Percentiles rank a stretch among this genome's conserved stretches.
Conservation (phyloP, 2,797 vertebrate species). For the Scyliorhinus canicula region DNA sequence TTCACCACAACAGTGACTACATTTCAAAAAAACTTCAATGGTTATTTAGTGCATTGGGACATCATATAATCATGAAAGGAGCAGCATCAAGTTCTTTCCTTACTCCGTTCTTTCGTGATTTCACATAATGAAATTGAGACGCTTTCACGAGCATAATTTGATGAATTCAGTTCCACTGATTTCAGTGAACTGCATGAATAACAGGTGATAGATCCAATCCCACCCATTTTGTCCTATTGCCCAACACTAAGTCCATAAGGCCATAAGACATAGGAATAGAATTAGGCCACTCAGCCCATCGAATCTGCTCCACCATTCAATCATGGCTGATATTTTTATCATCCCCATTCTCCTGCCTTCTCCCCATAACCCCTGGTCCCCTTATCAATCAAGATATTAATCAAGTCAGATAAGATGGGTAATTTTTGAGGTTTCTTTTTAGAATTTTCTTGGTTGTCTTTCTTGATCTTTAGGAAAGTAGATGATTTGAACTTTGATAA, state of each 20-base stretch:
- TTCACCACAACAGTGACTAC: background rate
- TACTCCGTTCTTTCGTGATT: background rate
- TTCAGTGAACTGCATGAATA: background rate
- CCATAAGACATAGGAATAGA: too few species aligned
- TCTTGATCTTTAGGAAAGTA: background rate
- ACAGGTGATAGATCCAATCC: background rate
- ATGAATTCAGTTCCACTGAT: background rate
- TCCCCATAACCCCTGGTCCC: too few species aligned
- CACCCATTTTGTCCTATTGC: background rate
- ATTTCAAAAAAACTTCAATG: background rate
- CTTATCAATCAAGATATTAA: too few species aligned
- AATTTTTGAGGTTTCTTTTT: background rate
- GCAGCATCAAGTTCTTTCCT: background rate
- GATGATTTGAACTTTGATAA: background rate
- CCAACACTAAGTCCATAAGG: too few species aligned
- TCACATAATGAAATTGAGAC: background rate
- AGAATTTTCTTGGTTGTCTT: background rate
- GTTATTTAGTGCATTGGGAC: background rate
- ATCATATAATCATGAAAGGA: background rate
- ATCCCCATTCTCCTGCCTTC: too few species aligned
- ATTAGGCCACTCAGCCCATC: too few species aligned
- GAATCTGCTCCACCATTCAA: too few species aligned
- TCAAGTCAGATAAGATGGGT: background rate
- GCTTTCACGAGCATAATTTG: background rate
- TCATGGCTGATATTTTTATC: too few species aligned